Evolutionary conservation across 2,113 vertebrate genomes (phyloP), one percentile per base, ranked within the genome.

Genomic region (Antechinus stuartii): DNA sequence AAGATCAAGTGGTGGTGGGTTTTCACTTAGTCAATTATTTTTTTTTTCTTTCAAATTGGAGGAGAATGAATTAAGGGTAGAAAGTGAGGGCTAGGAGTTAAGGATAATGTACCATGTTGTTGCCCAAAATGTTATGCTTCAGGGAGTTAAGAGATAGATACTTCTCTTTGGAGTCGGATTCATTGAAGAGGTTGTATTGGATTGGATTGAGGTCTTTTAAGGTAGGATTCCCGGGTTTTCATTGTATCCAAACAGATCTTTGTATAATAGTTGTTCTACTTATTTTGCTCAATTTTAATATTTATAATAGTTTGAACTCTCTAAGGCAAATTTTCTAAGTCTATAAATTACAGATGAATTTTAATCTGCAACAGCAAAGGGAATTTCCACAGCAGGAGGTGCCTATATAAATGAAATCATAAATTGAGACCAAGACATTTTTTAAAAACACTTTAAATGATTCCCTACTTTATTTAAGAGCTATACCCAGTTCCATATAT

Each of bases 171-270:
- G 30, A 14, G 25, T 0, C 24, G 23, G 6, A 84, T 42, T 0
- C 46, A 90, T 30, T 47, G 2, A 94, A 92, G 35, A 52, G 49
- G 46, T 26, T 35, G 61, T 0, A 0, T 49, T 92, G 46, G 26
- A 91, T 90, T 95, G 54, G 84, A 24, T 56, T 91, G n/a, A 90
- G 12, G 94, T 93, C 76, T 95, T 54, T 52, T 92, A 92, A 35
- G 92, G 7, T 23, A 53, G 92, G 11, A 90, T 47, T 89, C 54
- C 19, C 91, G 47, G 91, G 8, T 54, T 47, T 89, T 89, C 24
- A 93, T 61, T 91, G 1, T 1, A 52, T 90, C 35, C 26, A 61
- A 23, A 84, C n/a, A 84, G 35, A 84, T 84, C 19, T 42, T 84
- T 42, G n/a, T 84, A 84, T 42, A 84, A 84, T 23, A 23, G n/a